Base-by-base conservation (phyloP, 2,888 invertebrate genomes). In the Herminia tarsipennalis region DNA sequence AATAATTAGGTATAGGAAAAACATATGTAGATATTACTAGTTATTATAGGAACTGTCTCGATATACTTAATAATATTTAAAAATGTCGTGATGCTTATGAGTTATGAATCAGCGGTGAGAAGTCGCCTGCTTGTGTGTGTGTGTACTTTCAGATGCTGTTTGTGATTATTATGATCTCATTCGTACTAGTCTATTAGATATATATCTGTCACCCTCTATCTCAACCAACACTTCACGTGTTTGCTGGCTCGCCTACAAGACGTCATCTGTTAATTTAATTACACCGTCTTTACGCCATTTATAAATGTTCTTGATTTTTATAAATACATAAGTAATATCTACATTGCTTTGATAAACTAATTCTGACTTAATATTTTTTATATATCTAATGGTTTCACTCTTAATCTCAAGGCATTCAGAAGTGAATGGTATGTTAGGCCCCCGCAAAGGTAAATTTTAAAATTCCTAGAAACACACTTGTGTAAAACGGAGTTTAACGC, bases 201-300 rank as follows among this genome's bases (percentile, higher is more conserved):
- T 83, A 73, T 73, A 60, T 73, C 71, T 74, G 66, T 86, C 80
- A 73, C 79, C 71, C 63, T 83, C 78, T 76, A 54, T 50, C 73
- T 71, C 62, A 44, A 57, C 64, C 60, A 74, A 70, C 70, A 72
- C 73, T 70, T 69, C 66, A 59, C 73, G 63, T 77, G 73, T 73
- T 72, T 70, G 71, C 69, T 73, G 68, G 53, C 69, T 76, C 76
- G 79, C 76, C 76, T 75, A 75, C 73, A 70, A 76, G 61, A 69
- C 78, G 76, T 81, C 82, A 80, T 81, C 77, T 84, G 86, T 82
- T 87, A 86, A 86, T 88, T 86, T 76, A 84, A 83, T 85, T 82
- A 84, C 74, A 75, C 66, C 71, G 71, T 61, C 64, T 61, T 56
- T 66, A 63, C 66, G 73, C 65, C 65, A 65, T 67, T 71, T 69